Evolutionary conservation across 2,113 vertebrate species (phyloP), one percentile per base, ranked within the genome.

Genomic region (Crotalus helleri): DNA sequence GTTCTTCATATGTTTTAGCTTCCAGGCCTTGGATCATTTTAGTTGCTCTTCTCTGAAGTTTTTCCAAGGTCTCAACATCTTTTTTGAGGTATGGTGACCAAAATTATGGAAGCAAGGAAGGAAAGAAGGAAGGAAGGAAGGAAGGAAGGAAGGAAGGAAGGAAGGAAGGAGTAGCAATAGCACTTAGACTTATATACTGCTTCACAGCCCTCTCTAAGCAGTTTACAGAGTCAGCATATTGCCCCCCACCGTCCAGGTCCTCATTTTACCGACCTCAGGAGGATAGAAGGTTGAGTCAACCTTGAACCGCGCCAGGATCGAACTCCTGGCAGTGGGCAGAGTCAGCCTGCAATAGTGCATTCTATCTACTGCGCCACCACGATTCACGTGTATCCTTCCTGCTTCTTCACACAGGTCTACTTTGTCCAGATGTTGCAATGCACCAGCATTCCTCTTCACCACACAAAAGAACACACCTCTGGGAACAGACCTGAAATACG

Each of bases 391-490:
- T 58, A 19, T 58, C 54, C 33, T 4, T 93, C 46, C 81, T 49
- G 59, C 6, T 74, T 51, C 86, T 88, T 92, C 91, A 81, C 33
- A n/a, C 51, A 99, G 99, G 97, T 98, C 98, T 95, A 98, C 98
- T 93, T 96, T 99, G 95, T 98, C 98, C 0, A 98, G 98, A 89
- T 99, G 99, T 97, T 99, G 99, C 96, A 99, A 99, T 1, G 99
- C 99, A 23, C 99, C 99, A 1, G 98, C 98, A 92, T 99, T 99
- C 96, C 97, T 99, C 91, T 99, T 99, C 96, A 99, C 99, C 93
- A 99, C 99, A 12, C 99, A 99, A 98, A 99, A 98, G 95, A 99
- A 99, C 94, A 99, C 99, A 0, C 99, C 99, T 5, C 96, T 99
- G 92, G 98, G 98, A 81, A 98, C 98, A 7, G 99, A 99, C 91